These are phyloP conservation scores for Gastrophryne carolinensis DNA, from an alignment of 2,797 vertebrate genomes.

Conservation along the genomic window DNA sequence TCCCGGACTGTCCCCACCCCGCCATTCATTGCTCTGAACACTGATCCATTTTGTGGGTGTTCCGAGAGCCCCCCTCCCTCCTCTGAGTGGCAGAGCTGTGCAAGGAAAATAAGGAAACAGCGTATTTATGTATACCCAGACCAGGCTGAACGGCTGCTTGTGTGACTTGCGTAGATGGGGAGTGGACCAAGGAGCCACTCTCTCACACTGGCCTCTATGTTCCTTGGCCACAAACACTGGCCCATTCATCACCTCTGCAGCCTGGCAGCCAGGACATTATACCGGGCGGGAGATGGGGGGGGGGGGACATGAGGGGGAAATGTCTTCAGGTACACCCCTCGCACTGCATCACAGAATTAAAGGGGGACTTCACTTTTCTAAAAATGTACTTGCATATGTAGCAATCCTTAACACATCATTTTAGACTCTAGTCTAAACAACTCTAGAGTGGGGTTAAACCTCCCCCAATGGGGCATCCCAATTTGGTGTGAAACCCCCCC, in stretches of 20 bases:
- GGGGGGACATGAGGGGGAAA: conserved; percentile 14
- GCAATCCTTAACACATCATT: too few relatives aligned
- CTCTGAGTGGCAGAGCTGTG: conserved; percentile 47
- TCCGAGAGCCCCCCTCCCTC: conserved; percentile 45
- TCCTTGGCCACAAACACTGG: conserved; percentile 68
- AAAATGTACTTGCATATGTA: too few relatives aligned
- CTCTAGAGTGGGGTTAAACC: too few relatives aligned
- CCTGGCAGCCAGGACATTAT: too few relatives aligned
- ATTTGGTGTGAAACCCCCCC: too few relatives aligned
- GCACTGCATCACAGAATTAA: too few relatives aligned
- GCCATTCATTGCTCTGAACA: conserved; percentile 61
- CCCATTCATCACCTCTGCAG: conserved; percentile 66
- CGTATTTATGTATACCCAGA: conserved; percentile 33
- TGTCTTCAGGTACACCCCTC: background rate
- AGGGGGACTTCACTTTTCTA: too few relatives aligned
- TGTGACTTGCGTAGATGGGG: conserved; percentile 43
- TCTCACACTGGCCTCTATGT: conserved; percentile 56
- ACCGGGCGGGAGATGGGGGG: too few relatives aligned
- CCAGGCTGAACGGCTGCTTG: conserved; percentile 29
- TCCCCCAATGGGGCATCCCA: too few relatives aligned
- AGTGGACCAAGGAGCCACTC: conserved; percentile 33
- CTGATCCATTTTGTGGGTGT: conserved; percentile 60
- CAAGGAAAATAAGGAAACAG: conserved; percentile 46
- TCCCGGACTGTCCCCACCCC: conserved; percentile 54
- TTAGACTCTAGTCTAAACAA: too few relatives aligned